phyloP scores from a whole-genome alignment of 2,797 vertebrate genomes.

The Carduelis carduelis region DNA sequence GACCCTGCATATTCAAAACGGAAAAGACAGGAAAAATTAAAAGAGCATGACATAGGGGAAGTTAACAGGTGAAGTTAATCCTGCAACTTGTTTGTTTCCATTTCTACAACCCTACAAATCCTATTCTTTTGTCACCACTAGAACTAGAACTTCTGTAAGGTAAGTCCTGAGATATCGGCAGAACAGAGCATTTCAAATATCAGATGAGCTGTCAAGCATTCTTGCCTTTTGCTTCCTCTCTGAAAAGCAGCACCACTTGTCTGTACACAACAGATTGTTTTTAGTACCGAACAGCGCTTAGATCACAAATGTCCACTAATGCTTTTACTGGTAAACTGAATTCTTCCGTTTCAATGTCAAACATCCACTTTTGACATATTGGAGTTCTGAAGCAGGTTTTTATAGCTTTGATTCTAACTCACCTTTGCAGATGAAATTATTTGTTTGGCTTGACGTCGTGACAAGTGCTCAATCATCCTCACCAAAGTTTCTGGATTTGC shows the following conservation, averaged over 20 bases:
- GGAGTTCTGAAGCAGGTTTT: background rate
- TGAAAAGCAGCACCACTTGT: background rate
- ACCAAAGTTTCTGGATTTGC: conserved; percentile 82
- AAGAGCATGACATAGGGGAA: background rate
- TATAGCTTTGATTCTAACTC: background rate
- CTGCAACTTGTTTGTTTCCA: background rate
- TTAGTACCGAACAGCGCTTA: background rate
- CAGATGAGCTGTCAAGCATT: background rate
- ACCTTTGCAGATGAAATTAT: conserved; percentile 93
- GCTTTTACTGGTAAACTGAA: background rate
- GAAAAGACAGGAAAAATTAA: background rate
- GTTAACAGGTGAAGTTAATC: background rate
- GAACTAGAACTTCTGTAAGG: background rate
- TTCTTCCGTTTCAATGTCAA: background rate
- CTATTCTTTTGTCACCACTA: background rate
- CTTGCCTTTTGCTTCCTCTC: background rate
- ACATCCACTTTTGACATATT: background rate
- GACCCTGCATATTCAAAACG: background rate
- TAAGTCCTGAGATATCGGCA: background rate
- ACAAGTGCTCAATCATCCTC: conserved; percentile 81
- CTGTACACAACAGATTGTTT: background rate
- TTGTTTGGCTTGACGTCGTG: conserved; percentile 83
- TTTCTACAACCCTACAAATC: background rate
- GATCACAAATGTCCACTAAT: background rate
- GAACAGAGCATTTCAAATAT: background rate